Percentiles rank a stretch among this genome's conserved stretches.
These are phyloP conservation scores for Microtus pennsylvanicus DNA, from an alignment of 2,113 vertebrate genomes.

Conservation along the genomic window DNA sequence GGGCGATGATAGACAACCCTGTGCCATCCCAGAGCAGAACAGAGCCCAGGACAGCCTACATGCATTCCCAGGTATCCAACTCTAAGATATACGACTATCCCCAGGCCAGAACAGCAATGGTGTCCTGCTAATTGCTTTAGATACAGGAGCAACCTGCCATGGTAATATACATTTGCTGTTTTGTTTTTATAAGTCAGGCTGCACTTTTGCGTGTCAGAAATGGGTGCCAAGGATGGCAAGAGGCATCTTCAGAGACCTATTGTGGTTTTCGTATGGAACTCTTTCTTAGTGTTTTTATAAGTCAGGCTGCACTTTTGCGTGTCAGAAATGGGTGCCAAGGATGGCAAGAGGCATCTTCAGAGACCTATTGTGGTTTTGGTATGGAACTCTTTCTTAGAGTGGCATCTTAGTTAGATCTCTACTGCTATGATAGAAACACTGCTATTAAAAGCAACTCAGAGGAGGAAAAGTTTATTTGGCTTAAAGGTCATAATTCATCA, in stretches of 20 bases:
- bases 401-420: neutral
- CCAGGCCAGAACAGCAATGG: neutral
- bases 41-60: neutral
- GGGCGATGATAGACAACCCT: neutral
- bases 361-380: neutral
- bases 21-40: neutral
- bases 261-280: neutral
- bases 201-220: neutral
- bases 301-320: neutral
- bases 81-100: neutral
- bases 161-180: too few relatives aligned
- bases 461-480: too few relatives aligned
- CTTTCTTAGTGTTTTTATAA: neutral
- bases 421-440: neutral
- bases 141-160: neutral
- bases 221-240: neutral
- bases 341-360: neutral
- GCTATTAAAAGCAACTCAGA: neutral
- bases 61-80: neutral
- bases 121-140: neutral
- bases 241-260: neutral
- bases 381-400: neutral
- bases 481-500: neutral
- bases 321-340: neutral
- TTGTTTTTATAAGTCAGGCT: neutral